phyloP scores from a whole-genome alignment of 2,113 vertebrate genomes.

The Trochalopteron elliotii region DNA sequence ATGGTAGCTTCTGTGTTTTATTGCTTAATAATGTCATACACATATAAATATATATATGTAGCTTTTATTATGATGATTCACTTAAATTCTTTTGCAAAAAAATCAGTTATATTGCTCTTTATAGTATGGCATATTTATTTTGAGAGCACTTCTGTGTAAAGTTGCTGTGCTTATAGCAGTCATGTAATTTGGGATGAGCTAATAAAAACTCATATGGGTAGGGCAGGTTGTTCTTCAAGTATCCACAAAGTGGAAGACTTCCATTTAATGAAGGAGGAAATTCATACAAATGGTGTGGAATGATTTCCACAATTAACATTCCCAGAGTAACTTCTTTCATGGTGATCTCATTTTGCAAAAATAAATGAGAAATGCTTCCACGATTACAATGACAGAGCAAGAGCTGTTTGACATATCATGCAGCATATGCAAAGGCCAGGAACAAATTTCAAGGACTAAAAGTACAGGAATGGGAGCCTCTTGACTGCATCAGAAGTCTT shows the following conservation, averaged over 20 bases:
- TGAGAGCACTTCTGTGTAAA: background rate
- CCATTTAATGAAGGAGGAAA: slow-evolving; percentile 14
- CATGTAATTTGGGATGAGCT: background rate
- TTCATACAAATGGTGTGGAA: background rate
- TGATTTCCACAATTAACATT: background rate
- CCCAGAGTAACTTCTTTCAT: background rate
- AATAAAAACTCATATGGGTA: background rate
- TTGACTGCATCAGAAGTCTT: background rate
- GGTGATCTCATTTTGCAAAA: background rate
- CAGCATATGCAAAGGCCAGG: background rate
- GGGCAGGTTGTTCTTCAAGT: background rate
- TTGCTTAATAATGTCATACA: background rate
- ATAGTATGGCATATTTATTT: background rate
- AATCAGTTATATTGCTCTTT: background rate
- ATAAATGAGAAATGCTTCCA: background rate
- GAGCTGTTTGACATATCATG: background rate
- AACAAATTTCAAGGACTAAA: background rate
- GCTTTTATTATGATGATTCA: background rate
- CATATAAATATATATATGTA: background rate
- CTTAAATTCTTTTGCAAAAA: background rate
- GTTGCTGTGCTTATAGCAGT: background rate
- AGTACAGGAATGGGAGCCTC: background rate
- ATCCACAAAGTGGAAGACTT: background rate
- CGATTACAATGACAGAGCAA: background rate
- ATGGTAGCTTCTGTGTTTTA: background rate